Evolutionary conservation across 2,888 invertebrate species (phyloP).

Genomic region (Cephus pygmeus): DNA sequence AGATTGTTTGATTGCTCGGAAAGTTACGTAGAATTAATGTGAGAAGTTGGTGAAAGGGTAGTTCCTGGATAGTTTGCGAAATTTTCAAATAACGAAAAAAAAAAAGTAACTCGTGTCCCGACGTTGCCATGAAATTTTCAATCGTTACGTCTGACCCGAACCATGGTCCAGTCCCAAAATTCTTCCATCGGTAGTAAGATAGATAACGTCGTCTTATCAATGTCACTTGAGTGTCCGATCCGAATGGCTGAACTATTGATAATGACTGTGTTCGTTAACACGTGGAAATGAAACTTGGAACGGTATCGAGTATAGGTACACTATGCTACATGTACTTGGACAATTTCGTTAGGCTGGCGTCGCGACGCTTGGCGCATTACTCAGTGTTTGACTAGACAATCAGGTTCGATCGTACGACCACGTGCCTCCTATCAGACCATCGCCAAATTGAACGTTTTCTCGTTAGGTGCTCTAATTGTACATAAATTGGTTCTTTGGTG

Average conservation of each 20-base stretch:
- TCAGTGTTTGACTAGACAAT: background rate
- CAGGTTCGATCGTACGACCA: background rate
- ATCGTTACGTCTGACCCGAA: too few relatives aligned
- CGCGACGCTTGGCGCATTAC: constrained; percentile 2
- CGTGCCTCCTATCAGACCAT: background rate
- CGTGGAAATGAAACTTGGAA: background rate
- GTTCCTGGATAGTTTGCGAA: too few relatives aligned
- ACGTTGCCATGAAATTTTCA: too few relatives aligned
- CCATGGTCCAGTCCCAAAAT: too few relatives aligned
- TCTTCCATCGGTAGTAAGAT: too few relatives aligned
- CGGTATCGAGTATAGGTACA: background rate
- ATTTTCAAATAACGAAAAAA: too few relatives aligned
- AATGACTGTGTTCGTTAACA: background rate
- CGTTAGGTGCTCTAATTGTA: background rate
- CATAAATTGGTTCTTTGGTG: background rate
- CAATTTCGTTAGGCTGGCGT: background rate
- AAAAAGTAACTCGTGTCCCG: too few relatives aligned
- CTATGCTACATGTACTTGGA: background rate
- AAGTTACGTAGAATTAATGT: constrained; percentile 2
- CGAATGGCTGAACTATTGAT: too few relatives aligned
- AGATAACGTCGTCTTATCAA: too few relatives aligned
- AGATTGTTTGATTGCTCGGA: constrained; percentile 8
- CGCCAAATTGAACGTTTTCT: background rate
- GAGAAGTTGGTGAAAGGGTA: background rate
- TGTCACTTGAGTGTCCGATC: too few relatives aligned